Conservation (phyloP, 2,113 vertebrate genomes). For the Sprattus sprattus region DNA sequence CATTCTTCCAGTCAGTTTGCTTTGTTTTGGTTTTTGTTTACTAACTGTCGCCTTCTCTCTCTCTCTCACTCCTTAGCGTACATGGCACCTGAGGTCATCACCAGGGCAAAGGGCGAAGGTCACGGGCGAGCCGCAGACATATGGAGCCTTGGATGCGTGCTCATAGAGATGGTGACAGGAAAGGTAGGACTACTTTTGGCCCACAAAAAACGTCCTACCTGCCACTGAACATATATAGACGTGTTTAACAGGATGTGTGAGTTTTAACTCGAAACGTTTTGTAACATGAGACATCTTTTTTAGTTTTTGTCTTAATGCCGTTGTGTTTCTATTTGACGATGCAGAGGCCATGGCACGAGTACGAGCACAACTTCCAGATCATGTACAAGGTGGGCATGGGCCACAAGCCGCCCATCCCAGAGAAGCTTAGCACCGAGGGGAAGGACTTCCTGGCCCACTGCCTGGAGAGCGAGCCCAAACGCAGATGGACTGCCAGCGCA, state of each 20-base stretch:
- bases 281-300: not conserved
- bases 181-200: constrained; percentile 75
- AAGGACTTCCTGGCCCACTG: constrained; percentile 95
- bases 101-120: constrained; percentile 95
- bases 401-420: constrained; percentile 94
- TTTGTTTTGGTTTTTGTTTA: not conserved
- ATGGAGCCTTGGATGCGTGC: constrained; percentile 97
- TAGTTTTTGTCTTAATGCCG: not conserved
- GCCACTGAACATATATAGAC: not conserved
- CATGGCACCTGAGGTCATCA: constrained; percentile 99
- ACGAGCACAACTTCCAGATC: constrained; percentile 99
- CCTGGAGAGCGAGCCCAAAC: constrained; percentile 94
- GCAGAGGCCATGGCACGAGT: constrained; percentile 97
- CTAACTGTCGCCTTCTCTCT: not conserved
- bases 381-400: constrained; percentile 99
- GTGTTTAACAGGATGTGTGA: not conserved
- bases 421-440: constrained; percentile 93
- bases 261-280: not conserved
- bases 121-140: constrained; percentile 95
- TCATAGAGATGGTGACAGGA: constrained; percentile 98
- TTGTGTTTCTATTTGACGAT: constrained; percentile 10
- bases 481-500: constrained; percentile 93
- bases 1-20: not conserved
- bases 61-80: constrained; percentile 73
- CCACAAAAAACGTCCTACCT: not conserved